Percentiles rank a stretch among this genome's conserved stretches.
phyloP scores from a whole-genome alignment of 2,888 invertebrate genomes.

The Metopia argyrocephala region DNA sequence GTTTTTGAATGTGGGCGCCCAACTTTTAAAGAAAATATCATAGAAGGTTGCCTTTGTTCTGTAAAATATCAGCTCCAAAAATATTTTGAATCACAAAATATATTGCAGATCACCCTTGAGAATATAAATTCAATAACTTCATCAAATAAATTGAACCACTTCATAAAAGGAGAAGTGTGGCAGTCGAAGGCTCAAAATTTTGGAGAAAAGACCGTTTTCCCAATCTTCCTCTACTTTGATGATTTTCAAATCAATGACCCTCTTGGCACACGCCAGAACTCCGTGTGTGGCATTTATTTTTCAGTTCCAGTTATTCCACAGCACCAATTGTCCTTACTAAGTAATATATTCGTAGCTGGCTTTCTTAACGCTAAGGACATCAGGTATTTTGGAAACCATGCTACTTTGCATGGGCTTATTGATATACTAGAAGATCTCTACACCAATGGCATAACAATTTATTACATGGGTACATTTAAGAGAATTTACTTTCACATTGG shows the following conservation, averaged over 20 bases:
- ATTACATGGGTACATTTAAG: too few relatives aligned
- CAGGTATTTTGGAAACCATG: conserved; percentile 36
- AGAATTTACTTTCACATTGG: conserved; percentile 56
- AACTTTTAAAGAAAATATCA: conserved; percentile 54
- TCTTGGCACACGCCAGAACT: conserved; percentile 49
- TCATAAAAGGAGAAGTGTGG: conserved; percentile 56
- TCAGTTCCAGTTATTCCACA: conserved; percentile 56
- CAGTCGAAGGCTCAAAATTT: conserved; percentile 41
- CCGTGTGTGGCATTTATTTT: conserved; percentile 61
- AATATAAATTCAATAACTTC: conserved; percentile 54
- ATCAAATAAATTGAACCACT: conserved; percentile 44
- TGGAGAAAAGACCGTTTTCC: conserved; percentile 54
- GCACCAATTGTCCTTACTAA: conserved; percentile 45
- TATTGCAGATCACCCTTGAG: conserved; percentile 45
- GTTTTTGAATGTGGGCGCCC: conserved; percentile 50
- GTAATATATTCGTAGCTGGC: conserved; percentile 49
- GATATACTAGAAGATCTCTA: conserved; percentile 31
- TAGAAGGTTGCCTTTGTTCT: conserved; percentile 48
- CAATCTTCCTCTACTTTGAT: conserved; percentile 61
- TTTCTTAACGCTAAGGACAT: conserved; percentile 52
- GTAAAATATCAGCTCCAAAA: conserved; percentile 57
- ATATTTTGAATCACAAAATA: conserved; percentile 50
- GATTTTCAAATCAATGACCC: conserved; percentile 61
- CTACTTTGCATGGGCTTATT: conserved; percentile 2
- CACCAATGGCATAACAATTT: conserved; percentile 39